These are phyloP conservation scores for Stenchaetothrips biformis DNA, from an alignment of 2,888 invertebrate species.

Conservation along the genomic window DNA sequence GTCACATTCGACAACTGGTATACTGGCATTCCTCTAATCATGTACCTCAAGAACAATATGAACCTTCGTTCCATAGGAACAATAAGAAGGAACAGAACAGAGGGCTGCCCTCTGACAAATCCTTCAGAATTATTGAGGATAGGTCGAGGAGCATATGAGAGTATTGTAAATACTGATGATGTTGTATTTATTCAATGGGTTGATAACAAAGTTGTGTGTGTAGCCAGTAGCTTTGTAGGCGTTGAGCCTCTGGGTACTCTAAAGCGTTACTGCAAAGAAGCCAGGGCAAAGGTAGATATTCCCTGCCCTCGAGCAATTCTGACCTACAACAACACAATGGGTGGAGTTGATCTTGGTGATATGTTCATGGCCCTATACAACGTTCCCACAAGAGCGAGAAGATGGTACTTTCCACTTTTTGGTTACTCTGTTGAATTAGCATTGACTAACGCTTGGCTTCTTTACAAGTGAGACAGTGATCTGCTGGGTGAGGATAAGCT, in stretches of 20 bases:
- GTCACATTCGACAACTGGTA: not conserved
- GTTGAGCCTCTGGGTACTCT: not conserved
- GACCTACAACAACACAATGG: too few relatives aligned
- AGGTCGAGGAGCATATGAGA: not conserved
- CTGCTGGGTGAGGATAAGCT: not conserved
- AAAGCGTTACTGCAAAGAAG: not conserved
- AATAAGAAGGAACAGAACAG: not conserved
- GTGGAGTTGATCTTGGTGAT: too few relatives aligned
- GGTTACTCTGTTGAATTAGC: not conserved
- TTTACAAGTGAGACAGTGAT: not conserved
- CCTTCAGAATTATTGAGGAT: not conserved
- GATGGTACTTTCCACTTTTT: not conserved
- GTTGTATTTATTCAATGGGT: not conserved
- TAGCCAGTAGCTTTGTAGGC: not conserved
- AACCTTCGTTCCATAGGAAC: not conserved
- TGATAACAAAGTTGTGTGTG: not conserved
- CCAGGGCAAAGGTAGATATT: too few relatives aligned
- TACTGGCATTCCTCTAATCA: not conserved
- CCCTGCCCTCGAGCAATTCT: too few relatives aligned
- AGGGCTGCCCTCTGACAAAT: not conserved
- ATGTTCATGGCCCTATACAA: too few relatives aligned
- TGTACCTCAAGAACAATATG: not conserved
- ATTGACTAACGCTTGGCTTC: not conserved
- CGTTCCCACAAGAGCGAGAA: not conserved
- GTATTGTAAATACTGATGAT: not conserved